Base-by-base conservation (phyloP, 2,888 invertebrate species). In the Ophraella communa region DNA sequence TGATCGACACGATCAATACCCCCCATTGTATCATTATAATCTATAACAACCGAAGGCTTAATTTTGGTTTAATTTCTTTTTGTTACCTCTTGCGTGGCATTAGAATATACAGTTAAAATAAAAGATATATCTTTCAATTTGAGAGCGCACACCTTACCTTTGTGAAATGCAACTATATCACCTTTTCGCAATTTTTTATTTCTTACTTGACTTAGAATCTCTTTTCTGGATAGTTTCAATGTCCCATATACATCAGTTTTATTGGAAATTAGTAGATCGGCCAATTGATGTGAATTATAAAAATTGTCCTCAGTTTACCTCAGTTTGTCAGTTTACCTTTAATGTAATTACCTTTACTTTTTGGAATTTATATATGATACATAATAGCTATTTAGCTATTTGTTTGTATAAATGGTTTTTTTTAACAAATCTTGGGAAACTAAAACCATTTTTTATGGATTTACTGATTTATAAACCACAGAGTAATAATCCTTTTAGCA, bases 1-100 rank as follows among this genome's bases (percentile, higher is more conserved):
- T 74, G 70, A 63, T 74, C 71, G n/a, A 74, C 59, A 30, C 71
- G 47, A 65, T 76, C 74, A 27, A 76, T 73, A 11, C 74, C 74
- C 27, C 73, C 73, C 73, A 75, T 75, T 4, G 71, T 75, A 53
- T 70, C 58, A 63, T 74, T 74, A 39, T 76, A 74, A 72, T 24
- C 7, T 4, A 24, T 7, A 24, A 24, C 74, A 21, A 47, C 20
- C 18, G 1, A 21, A 17, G 20, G 21, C 23, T 47, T 21, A 24
- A 24, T 24, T 4, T 24, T 4, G 3, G 7, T 24, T 7, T 24
- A 4, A 4, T 7, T 7, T 24, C 24, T 24, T 24, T 4, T 24
- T 24, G 3, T 7, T 24, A 24, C 7, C 7, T 24, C 3, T 24
- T 24, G 3, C 24, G 7, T 24, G 3, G 24, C 17, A 30, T 21